phyloP scores from a whole-genome alignment of 2,888 invertebrate genomes.

The Aquatica leii region DNA sequence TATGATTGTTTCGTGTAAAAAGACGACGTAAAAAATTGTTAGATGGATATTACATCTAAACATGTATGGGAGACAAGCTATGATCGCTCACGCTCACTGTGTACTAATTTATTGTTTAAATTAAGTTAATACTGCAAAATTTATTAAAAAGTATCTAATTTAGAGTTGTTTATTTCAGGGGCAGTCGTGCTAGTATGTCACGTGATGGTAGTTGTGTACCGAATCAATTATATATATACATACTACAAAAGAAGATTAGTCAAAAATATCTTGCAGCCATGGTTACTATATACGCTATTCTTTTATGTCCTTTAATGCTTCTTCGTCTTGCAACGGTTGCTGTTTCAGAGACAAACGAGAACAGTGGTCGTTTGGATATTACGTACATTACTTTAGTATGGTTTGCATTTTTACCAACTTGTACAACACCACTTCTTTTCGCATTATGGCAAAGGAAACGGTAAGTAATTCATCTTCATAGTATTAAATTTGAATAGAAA shows the following conservation, averaged over 20 bases:
- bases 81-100: no score
- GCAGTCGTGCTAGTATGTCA: slow-evolving; percentile 49
- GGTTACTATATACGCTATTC: slow-evolving; percentile 71
- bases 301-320: slow-evolving; percentile 72
- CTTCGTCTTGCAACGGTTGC: slow-evolving; percentile 69
- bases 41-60: no score
- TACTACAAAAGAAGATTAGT: slow-evolving; percentile 69
- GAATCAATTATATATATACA: slow-evolving; percentile 64
- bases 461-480: no score
- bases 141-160: no score
- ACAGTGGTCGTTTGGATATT: slow-evolving; percentile 72
- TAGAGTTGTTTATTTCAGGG: slow-evolving; percentile 46
- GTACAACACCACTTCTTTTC: slow-evolving; percentile 72
- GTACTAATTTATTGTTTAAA: no score
- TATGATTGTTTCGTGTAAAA: no score
- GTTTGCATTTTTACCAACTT: slow-evolving; percentile 74
- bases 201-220: slow-evolving; percentile 52
- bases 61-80: no score
- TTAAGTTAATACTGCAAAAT: no score
- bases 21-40: no score
- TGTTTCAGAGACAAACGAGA: slow-evolving; percentile 74
- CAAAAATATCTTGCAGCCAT: slow-evolving; percentile 74
- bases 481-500: no score
- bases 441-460: slow-evolving; percentile 71
- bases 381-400: slow-evolving; percentile 74